Base-by-base conservation (phyloP, 2,888 invertebrate species). In the Synergus gifuensis region DNA sequence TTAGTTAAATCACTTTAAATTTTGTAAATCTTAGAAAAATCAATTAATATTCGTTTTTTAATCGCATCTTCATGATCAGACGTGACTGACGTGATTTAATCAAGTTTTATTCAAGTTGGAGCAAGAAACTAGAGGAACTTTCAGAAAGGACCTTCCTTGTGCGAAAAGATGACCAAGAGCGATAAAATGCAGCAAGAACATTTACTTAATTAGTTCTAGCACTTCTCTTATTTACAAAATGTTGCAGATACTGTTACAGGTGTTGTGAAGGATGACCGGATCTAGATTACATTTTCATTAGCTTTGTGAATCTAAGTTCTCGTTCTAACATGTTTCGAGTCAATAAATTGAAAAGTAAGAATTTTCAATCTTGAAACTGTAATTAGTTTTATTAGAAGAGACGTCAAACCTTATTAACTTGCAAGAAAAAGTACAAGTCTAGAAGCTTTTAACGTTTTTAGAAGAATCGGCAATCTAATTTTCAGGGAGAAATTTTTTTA, bases 191-290 rank as follows among this genome's bases (percentile, higher is more conserved):
- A 22, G 22, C 22, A 22, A 12, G 28, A 67, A 67, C 18, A n/a
- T 67, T 67, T 46, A 12, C 16, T 44, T 46, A 46, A 46, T 67
- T 67, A 67, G 67, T 67, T 67, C 22, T 16, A 14, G 42, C 46
- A 46, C 46, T 42, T 67, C 12, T 46, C 4, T 46, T 22, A 67
- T 46, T 46, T 46, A 67, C 18, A 66, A 40, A 4, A 63, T 5
- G 18, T n/a, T 54, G 49, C 16, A 7, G 49, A n/a, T n/a, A 1
- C 22, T 22, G 49, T 54, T 54, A 3, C 5, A 54, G n/a, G 16
- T 54, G 1, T 1, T 7, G 16, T 54, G 7, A 54, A 54, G n/a
- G 46, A 16, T 49, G 46, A 16, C 16, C 16, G 46, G 49, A 54
- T 54, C 49, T 54, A 7, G n/a, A 54, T 54, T 54, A 54, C 16